A percentile compares a stretch with the other conserved stretches of the same genome.
Conservation (phyloP, 2,797 vertebrate genomes). For the Gephyroberyx darwinii region DNA sequence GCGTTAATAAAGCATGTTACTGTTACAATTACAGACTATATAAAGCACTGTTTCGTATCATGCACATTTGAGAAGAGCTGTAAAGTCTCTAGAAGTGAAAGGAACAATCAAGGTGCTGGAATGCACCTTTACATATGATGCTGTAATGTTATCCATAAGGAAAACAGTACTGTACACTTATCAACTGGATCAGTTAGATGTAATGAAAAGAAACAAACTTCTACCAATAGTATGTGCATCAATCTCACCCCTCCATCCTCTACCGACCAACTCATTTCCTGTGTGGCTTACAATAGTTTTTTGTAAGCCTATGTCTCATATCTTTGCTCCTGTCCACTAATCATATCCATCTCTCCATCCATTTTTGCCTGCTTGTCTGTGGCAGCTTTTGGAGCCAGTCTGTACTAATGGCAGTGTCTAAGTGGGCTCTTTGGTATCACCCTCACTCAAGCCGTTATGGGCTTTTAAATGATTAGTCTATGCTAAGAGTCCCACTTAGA, state of each 20-base stretch:
- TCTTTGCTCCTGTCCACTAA: slow-evolving; percentile 3
- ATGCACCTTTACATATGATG: background rate
- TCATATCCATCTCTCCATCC: background rate
- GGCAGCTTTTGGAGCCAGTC: slow-evolving; percentile 21
- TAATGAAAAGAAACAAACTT: background rate
- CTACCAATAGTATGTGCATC: background rate
- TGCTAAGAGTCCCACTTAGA: slow-evolving; percentile 42
- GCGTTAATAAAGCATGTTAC: background rate
- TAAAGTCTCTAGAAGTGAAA: background rate
- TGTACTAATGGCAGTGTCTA: slow-evolving; percentile 52
- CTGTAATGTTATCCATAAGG: background rate
- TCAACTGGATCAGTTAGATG: slow-evolving; percentile 20
- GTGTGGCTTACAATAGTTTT: slow-evolving; percentile 4
- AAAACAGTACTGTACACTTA: background rate
- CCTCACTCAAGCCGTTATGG: background rate
- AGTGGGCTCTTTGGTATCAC: slow-evolving; percentile 40
- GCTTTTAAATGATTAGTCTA: slow-evolving; percentile 11
- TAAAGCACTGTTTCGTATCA: background rate
- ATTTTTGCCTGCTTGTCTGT: slow-evolving; percentile 47
- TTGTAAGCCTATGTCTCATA: slow-evolving; percentile 19
- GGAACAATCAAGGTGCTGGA: background rate
- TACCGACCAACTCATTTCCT: slow-evolving; percentile 19
- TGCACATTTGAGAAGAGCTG: background rate
- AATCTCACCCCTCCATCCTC: slow-evolving; percentile 21
- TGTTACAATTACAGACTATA: background rate